These are phyloP conservation scores for Cyanistes caeruleus DNA, from an alignment of 2,113 vertebrate species.

Conservation along the genomic window DNA sequence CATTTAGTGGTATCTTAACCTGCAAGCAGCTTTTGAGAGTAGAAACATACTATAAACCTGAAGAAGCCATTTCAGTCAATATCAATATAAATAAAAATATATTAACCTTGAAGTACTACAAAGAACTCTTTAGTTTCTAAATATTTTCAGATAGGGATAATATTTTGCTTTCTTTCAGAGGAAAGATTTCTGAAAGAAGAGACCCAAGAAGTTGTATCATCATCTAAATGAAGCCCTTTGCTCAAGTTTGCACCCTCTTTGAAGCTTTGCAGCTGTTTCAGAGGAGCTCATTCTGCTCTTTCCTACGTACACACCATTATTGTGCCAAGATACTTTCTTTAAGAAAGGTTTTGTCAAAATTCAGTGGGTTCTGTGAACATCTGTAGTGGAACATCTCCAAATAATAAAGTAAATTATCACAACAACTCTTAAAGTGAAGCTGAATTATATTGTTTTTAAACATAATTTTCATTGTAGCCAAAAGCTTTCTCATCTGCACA, in stretches of 20 bases:
- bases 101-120: not conserved
- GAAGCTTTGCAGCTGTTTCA: not conserved
- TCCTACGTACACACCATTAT: no score
- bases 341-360: not conserved
- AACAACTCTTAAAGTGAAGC: not conserved
- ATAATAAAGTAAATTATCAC: not conserved
- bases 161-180: not conserved
- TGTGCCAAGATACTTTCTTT: not conserved
- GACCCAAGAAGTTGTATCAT: not conserved
- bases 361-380: not conserved
- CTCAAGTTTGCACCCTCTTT: not conserved
- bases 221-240: not conserved
- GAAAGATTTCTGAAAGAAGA: not conserved
- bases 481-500: not conserved
- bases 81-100: not conserved
- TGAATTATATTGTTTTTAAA: not conserved
- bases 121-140: not conserved
- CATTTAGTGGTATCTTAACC: not conserved
- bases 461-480: not conserved
- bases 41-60: not conserved
- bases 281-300: not conserved
- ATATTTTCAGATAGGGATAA: not conserved
- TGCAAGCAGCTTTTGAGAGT: not conserved
- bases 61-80: not conserved
- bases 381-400: not conserved